Evolutionary conservation across 2,797 vertebrate species (phyloP), one percentile per base, ranked within the genome.

Genomic region (Toxotes lorentzi): DNA sequence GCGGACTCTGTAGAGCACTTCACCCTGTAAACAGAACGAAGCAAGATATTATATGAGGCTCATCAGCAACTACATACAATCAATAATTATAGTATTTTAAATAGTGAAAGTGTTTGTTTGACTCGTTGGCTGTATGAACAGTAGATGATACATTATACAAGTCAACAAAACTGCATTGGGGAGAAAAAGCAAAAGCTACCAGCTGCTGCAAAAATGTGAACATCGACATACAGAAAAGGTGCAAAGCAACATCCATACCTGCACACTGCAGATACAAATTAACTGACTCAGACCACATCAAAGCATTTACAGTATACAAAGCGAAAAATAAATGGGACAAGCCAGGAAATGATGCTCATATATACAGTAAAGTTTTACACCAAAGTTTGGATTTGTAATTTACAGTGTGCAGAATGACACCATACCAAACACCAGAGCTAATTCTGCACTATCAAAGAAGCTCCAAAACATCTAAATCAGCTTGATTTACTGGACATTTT

Each of bases 1-100:
- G 0, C 98, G 96, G 4, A 99, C 98, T 81, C 97, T 96, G 89
- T 99, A 99, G 30, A 97, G 94, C 74, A 97, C 91, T 90, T 96
- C 96, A 62, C 97, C 97, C 98, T 99, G 87, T 45, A 85, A 79
- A 80, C 23, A 82, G 47, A 81, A 6, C 76, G 12, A 59, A 32
- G 77, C 4, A 66, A 27, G 5, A 70, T 4, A n/a, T 1, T 38
- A 45, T 7, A 2, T 35, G n/a, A 53, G 69, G 48, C 7, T 38
- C 0, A 11, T 24, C 41, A 23, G 24, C 24, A 32, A 66, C 12
- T n/a, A n/a, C 0, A 60, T 32, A 3, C 5, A 32, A 59, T 16
- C 0, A 19, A 48, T n/a, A 50, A 63, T n/a, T 40, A 4, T 27
- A 51, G 21, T 2, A 24, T 64, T 70, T 57, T 19, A 23, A 40